A percentile compares a stretch with the other conserved stretches of the same genome.
phyloP scores from a whole-genome alignment of 2,797 vertebrate genomes.

The Chloroceryle amazona region DNA sequence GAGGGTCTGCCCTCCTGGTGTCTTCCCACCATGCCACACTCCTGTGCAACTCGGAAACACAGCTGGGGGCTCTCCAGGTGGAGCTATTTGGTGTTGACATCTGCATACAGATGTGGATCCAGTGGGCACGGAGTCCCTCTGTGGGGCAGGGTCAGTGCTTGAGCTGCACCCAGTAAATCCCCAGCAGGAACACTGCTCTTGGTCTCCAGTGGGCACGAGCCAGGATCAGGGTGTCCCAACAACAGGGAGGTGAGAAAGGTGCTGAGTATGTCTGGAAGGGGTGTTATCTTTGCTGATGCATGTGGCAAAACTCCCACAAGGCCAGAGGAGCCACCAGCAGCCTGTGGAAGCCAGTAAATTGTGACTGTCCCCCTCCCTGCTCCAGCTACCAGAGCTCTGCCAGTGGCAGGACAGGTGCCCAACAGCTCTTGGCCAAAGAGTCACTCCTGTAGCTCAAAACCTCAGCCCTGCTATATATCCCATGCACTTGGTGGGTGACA shows the following conservation, averaged over 20 bases:
- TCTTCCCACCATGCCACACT: not conserved
- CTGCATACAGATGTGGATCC: accelerated
- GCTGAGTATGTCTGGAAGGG: not conserved
- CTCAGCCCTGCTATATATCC: not conserved
- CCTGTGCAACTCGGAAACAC: not conserved
- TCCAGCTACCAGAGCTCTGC: not conserved
- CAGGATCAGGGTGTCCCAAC: accelerated
- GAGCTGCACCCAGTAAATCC: not conserved
- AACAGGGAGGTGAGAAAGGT: not conserved
- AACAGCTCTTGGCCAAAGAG: not conserved
- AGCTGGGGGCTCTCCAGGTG: not conserved
- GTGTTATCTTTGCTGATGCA: accelerated
- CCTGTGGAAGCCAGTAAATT: not conserved
- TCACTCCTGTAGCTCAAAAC: not conserved
- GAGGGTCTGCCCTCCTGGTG: not conserved
- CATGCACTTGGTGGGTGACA: accelerated
- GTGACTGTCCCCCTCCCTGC: accelerated
- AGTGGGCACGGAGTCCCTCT: accelerated
- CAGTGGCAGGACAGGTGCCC: not conserved
- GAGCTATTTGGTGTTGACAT: not conserved
- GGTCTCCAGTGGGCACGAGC: not conserved
- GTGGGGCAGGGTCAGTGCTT: not conserved
- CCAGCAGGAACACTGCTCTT: not conserved
- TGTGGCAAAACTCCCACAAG: not conserved
- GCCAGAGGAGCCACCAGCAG: not conserved